Conservation (phyloP, 2,888 invertebrate species). For the Mechanitis messenoides region DNA sequence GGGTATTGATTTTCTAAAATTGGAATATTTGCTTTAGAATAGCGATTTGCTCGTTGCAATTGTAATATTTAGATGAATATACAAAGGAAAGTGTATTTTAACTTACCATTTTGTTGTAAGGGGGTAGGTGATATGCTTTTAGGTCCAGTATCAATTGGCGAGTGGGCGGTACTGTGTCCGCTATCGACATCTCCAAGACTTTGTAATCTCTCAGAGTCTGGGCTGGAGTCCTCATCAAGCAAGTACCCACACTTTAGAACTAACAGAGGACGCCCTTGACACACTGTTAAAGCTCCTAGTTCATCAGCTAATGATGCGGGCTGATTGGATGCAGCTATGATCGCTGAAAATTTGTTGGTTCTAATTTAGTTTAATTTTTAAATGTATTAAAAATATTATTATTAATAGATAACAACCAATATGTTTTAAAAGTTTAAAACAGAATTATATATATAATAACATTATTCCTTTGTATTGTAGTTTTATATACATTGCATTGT, state of each 20-base stretch:
- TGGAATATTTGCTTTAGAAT: no score
- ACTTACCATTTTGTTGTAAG: slow-evolving; percentile 71
- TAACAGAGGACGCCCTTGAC: slow-evolving; percentile 76
- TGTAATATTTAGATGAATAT: neutral
- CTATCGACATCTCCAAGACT: slow-evolving; percentile 87
- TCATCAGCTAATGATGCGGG: slow-evolving; percentile 83
- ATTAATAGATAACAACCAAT: no score
- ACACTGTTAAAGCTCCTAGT: slow-evolving; percentile 70
- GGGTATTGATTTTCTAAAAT: no score
- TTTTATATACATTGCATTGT: no score
- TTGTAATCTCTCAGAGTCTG: slow-evolving; percentile 89
- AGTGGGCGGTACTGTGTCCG: slow-evolving; percentile 94
- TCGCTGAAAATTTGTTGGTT: slow-evolving; percentile 67
- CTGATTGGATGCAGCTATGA: slow-evolving; percentile 78
- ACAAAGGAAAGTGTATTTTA: neutral
- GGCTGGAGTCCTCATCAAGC: slow-evolving; percentile 88
- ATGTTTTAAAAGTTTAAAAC: no score
- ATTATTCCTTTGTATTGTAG: no score
- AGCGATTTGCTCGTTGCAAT: no score
- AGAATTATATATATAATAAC: no score
- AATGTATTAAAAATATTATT: no score
- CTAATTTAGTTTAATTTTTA: no score
- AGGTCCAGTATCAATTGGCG: slow-evolving; percentile 87
- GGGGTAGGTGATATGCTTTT: slow-evolving; percentile 89
- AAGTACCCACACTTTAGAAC: slow-evolving; percentile 85